Evolutionary conservation across 92 coral and sea anemone species (phyloP).

Genomic region (Phenganax marumi): DNA sequence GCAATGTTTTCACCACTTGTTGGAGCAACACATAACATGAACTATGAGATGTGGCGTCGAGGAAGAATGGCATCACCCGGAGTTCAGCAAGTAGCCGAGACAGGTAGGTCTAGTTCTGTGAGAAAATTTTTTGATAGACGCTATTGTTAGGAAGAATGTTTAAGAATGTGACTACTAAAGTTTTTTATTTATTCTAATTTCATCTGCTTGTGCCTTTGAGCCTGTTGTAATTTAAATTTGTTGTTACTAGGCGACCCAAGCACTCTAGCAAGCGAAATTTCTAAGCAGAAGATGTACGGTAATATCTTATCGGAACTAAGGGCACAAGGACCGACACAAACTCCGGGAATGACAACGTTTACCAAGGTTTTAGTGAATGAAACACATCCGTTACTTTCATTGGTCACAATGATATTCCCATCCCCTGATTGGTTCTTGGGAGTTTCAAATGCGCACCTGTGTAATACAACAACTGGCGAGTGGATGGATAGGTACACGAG

Average conservation of each 20-base stretch:
- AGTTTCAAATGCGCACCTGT: constrained; percentile 26
- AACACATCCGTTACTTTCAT: constrained; percentile 20
- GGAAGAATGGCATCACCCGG: constrained; percentile 58
- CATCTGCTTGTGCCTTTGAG: too few relatives aligned
- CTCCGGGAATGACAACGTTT: constrained; percentile 7
- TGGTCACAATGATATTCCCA: constrained; percentile 28
- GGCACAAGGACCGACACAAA: not conserved
- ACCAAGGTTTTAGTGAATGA: not conserved
- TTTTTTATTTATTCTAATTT: too few relatives aligned
- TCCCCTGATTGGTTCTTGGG: constrained; percentile 46
- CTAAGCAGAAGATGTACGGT: constrained; percentile 1
- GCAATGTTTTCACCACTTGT: constrained; percentile 63
- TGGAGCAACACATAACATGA: constrained; percentile 60
- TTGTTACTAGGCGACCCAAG: not conserved
- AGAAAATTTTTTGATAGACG: not conserved
- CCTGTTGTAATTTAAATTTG: not conserved
- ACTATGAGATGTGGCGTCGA: constrained; percentile 63
- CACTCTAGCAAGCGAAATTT: constrained; percentile 12
- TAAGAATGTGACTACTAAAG: too few relatives aligned
- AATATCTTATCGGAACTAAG: not conserved
- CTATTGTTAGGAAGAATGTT: not conserved
- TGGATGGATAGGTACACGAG: constrained; percentile 6
- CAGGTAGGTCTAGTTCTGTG: constrained; percentile 35
- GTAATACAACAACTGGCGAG: constrained; percentile 1
- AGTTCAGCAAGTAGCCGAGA: constrained; percentile 57